A percentile compares a stretch with the other conserved stretches of the same genome.
phyloP scores from a whole-genome alignment of 2,888 invertebrate genomes.

The Rhynchonema sp. region DNA sequence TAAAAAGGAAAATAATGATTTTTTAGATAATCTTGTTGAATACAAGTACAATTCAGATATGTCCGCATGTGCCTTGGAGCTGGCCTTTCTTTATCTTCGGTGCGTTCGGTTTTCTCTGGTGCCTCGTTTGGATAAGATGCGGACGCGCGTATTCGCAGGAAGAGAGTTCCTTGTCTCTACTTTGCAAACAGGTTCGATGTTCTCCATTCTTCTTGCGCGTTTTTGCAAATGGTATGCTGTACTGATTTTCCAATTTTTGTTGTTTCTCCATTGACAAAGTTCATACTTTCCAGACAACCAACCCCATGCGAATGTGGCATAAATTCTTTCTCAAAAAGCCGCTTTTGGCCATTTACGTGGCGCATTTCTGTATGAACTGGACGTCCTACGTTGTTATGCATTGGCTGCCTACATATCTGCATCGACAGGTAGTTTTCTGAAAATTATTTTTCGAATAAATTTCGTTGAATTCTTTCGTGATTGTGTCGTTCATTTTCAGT shows the following conservation, averaged over 20 bases:
- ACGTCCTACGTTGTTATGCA: conserved; percentile 58
- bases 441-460: too few species aligned
- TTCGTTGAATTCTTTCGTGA: too few species aligned
- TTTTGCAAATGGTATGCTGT: not conserved
- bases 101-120: conserved; percentile 1
- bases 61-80: conserved; percentile 1
- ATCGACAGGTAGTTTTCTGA: too few species aligned
- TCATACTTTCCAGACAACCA: not conserved
- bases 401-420: conserved; percentile 53
- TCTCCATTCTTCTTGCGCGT: not conserved
- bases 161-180: not conserved
- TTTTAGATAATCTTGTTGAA: too few species aligned
- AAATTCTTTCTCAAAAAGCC: conserved; percentile 49
- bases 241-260: not conserved
- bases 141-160: not conserved
- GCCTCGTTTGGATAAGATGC: not conserved
- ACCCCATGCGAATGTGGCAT: conserved; percentile 35
- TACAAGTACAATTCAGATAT: not conserved
- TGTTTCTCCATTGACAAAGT: not conserved
- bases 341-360: conserved; percentile 51
- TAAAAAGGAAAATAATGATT: too few species aligned
- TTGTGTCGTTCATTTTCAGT: too few species aligned
- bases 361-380: conserved; percentile 62
- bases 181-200: conserved; percentile 3
- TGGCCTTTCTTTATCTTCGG: conserved; percentile 1